A percentile compares a stretch with the other conserved stretches of the same genome.
Conservation (phyloP, 2,888 invertebrate genomes). For the Nephrotoma appendiculata region DNA sequence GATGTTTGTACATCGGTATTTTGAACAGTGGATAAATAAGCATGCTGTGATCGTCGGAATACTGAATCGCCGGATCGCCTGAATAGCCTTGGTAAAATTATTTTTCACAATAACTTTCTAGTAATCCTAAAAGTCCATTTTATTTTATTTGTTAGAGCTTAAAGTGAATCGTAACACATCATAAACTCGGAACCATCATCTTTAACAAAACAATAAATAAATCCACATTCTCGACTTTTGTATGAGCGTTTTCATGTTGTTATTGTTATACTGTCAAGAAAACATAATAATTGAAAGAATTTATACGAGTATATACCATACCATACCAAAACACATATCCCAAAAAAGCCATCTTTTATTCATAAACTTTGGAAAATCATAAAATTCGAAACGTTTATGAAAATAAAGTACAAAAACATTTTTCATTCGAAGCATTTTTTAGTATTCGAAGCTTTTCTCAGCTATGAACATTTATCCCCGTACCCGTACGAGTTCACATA, state of each 20-base stretch:
- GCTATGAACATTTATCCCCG: too few species aligned
- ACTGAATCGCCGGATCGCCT: too few species aligned
- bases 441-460: too few species aligned
- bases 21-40: too few species aligned
- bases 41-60: too few species aligned
- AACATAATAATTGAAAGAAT: not conserved
- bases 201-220: not conserved
- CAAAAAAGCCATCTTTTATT: not conserved
- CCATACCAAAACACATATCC: not conserved
- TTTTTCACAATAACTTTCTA: too few species aligned
- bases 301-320: not conserved
- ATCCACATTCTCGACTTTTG: not conserved
- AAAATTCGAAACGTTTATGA: not conserved
- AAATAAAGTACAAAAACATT: not conserved
- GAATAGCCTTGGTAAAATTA: too few species aligned
- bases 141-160: too few species aligned
- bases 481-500: too few species aligned
- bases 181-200: not conserved
- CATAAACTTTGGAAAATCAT: not conserved
- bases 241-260: not conserved
- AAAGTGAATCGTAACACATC: too few species aligned
- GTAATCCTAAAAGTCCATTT: too few species aligned
- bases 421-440: not conserved
- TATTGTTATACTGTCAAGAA: not conserved
- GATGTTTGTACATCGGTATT: too few species aligned